Evolutionary conservation across 2,888 invertebrate species (phyloP), one percentile per base, ranked within the genome.

Genomic region (Mythimna loreyi): DNA sequence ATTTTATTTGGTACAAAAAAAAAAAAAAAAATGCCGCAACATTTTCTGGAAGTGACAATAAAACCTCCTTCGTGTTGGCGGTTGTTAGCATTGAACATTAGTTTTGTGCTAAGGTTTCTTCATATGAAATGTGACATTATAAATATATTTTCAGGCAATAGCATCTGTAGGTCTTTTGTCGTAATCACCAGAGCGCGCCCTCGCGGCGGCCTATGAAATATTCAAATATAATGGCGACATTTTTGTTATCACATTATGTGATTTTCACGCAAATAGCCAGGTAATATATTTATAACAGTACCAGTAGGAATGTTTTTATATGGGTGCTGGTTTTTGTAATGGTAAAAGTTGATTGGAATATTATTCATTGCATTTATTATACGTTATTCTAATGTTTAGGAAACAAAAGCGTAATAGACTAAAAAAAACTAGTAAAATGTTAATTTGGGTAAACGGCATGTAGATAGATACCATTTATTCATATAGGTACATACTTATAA

Each of bases 151-250:
- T 65, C n/a, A 57, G 50, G 50, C 45, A 76, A 50, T 59, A 52
- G 30, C 25, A 57, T 47, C n/a, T 53, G 21, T 43, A 16, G 50
- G 49, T 45, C 30, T 61, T 66, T 79, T 55, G 30, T 11, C 45
- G 64, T 76, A 67, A 73, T 67, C 53, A 72, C 62, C 53, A 21
- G 43, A 47, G 33, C 52, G 60, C 47, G 47, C 52, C 57, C 60
- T 87, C 84, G 81, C 85, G 21, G 47, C 84, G 77, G 81, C 84
- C 84, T 88, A 89, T 90, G 87, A 89, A 92, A 91, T 89, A 91
- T 91, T 90, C 86, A 91, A 90, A 90, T 85, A 85, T 85, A 88
- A 82, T 84, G 87, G 86, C 80, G 65, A 69, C 79, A 85, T 87
- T 87, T 81, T 84, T 83, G 84, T 87, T 86, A 91, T 89, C 87